Percentiles rank a stretch among this genome's conserved stretches.
These are phyloP conservation scores for Stigmatopora nigra DNA, from an alignment of 2,113 vertebrate genomes.

Conservation along the genomic window DNA sequence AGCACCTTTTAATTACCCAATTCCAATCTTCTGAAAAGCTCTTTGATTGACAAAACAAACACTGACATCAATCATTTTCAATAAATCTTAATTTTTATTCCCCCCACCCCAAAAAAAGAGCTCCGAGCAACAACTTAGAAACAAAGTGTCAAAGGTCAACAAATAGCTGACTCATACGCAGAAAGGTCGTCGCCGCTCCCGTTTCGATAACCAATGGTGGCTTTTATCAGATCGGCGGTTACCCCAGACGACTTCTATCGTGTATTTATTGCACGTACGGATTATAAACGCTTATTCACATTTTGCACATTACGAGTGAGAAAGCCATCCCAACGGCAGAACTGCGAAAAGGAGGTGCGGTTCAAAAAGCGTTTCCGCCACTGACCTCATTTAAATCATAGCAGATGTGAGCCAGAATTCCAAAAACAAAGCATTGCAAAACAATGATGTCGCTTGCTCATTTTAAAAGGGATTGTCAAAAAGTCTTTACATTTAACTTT, in stretches of 20 bases:
- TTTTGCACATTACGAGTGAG: slow-evolving; percentile 36
- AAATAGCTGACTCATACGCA: slow-evolving; percentile 1
- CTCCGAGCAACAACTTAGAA: slow-evolving; percentile 7
- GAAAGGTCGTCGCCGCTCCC: slow-evolving; percentile 5
- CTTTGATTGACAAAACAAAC: not conserved
- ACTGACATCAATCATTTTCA: not conserved
- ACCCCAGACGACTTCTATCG: slow-evolving; percentile 36
- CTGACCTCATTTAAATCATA: not conserved
- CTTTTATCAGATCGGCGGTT: slow-evolving; percentile 23
- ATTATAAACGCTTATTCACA: slow-evolving; percentile 47
- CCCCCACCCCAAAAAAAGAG: not conserved
- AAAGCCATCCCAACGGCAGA: slow-evolving; percentile 21
- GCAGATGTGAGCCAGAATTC: slow-evolving; percentile 14
- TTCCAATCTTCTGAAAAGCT: too few species aligned
- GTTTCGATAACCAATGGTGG: slow-evolving; percentile 2
- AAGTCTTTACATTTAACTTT: slow-evolving; percentile 2
- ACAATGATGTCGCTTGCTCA: not conserved
- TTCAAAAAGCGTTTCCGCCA: slow-evolving; percentile 3
- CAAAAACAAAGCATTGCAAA: slow-evolving; percentile 14
- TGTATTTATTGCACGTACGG: slow-evolving; percentile 65
- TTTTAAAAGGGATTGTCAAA: slow-evolving; percentile 1
- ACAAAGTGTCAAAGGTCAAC: slow-evolving; percentile 28
- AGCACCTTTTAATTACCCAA: too few species aligned
- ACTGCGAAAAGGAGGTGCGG: slow-evolving; percentile 10
- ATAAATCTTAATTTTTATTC: slow-evolving; percentile 1